These are phyloP conservation scores for Helicoverpa assulta DNA, from an alignment of 2,888 invertebrate species.

Conservation along the genomic window DNA sequence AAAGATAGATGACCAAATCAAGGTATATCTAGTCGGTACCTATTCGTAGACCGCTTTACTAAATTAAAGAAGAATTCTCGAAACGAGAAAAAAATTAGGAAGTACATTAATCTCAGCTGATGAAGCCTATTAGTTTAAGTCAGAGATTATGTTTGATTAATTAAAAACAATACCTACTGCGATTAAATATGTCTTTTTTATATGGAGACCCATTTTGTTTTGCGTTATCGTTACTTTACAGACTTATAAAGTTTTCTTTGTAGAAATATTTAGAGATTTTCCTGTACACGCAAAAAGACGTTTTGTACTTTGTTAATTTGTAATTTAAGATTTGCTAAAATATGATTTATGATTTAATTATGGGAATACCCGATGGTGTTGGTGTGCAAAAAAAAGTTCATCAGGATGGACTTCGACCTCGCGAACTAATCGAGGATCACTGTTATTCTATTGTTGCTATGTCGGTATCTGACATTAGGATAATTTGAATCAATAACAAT, in stretches of 20 bases:
- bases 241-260: not conserved
- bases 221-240: not conserved
- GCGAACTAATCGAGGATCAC: not conserved
- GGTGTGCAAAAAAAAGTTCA: not conserved
- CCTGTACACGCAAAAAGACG: too few species aligned
- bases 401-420: not conserved
- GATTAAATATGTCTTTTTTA: not conserved
- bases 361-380: not conserved
- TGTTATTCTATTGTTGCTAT: conserved; percentile 28
- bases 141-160: conserved; percentile 39
- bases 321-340: too few species aligned
- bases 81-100: conserved; percentile 46
- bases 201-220: not conserved
- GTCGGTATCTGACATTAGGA: conserved; percentile 25
- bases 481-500: conserved; percentile 34
- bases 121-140: conserved; percentile 48
- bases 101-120: conserved; percentile 51
- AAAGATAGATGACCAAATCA: conserved; percentile 41
- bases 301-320: too few species aligned
- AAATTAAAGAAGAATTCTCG: conserved; percentile 37
- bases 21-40: not conserved
- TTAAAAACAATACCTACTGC: conserved; percentile 21
- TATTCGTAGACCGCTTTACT: conserved; percentile 13
- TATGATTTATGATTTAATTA: not conserved
- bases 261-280: not conserved